Evolutionary conservation across 2,888 invertebrate species (phyloP).

Genomic region (Girardia tigrina): DNA sequence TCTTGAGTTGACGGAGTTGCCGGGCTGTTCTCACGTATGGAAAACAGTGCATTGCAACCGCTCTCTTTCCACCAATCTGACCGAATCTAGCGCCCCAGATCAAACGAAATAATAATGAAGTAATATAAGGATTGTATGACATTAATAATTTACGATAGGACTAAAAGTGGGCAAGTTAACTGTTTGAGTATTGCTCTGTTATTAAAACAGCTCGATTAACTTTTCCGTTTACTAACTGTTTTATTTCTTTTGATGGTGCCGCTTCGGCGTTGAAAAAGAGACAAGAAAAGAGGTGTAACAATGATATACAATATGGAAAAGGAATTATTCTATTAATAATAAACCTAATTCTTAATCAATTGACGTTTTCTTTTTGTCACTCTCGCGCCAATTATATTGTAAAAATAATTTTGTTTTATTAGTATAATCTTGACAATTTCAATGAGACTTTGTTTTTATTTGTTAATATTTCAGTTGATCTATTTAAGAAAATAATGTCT

Average conservation of each 20-base stretch:
- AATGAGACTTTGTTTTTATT: not conserved
- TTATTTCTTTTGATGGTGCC: not conserved
- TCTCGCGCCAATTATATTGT: slow-evolving; percentile 3
- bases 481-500: not conserved
- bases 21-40: not conserved
- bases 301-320: slow-evolving; percentile 10
- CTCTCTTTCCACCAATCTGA: not conserved
- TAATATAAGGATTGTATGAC: slow-evolving; percentile 23
- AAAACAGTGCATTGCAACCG: not conserved
- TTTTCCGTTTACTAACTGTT: slow-evolving; percentile 23
- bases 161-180: slow-evolving; percentile 23
- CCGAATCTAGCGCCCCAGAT: not conserved
- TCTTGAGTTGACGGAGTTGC: slow-evolving; percentile 1
- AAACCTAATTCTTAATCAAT: slow-evolving; percentile 4
- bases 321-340: slow-evolving; percentile 18
- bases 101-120: slow-evolving; percentile 16
- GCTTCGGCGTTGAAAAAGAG: slow-evolving; percentile 19
- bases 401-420: not conserved
- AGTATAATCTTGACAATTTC: not conserved
- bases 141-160: slow-evolving; percentile 23
- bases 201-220: slow-evolving; percentile 19
- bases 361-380: not conserved
- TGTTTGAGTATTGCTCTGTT: slow-evolving; percentile 15
- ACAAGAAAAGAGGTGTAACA: slow-evolving; percentile 23
- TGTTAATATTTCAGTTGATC: slow-evolving; percentile 1